Base-by-base conservation (phyloP, 2,888 invertebrate species). In the Cataglyphis rosenhaueri region DNA sequence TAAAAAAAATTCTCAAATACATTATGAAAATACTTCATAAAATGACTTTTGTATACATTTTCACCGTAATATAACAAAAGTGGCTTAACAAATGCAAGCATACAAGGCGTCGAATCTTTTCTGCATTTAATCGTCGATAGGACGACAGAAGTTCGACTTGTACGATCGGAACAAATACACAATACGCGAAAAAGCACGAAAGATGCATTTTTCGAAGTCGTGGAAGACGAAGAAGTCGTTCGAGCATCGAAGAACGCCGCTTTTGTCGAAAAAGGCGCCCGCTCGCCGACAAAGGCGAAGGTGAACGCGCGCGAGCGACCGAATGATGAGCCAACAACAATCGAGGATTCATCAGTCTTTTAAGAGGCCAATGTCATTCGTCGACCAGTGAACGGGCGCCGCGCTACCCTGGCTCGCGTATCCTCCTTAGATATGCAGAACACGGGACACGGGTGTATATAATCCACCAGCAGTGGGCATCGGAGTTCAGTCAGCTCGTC, bases 351-450 rank as follows among this genome's bases (percentile, higher is more conserved):
- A 91, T 91, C 91, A 89, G 90, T 90, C 83, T 89, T 91, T 92
- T 93, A 94, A 89, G 93, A 93, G 94, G 94, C 93, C 94, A 94
- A 94, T 94, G 94, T 94, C 94, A 93, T 82, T 88, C 79, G 89
- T 29, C 75, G 85, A 75, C 41, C 55, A 35, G 73, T 71, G 78
- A 66, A 76, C 84, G 86, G 70, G 74, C 74, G 74, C 76, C 61
- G 52, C 74, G 59, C 65, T 55, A 70, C 61, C 57, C 79, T 78
- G 68, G 15, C 64, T 81, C 83, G 52, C 73, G 59, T 70, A 74
- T 88, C 85, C 84, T 84, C 44, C 86, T 92, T 92, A 92, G 85
- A 88, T 86, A 93, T 93, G 92, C 92, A 91, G 89, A 86, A 82
- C 92, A 87, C 92, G 88, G 84, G 87, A 84, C 88, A 86, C 86